phyloP scores from a whole-genome alignment of 2,113 vertebrate species.

The Microtus montanus region DNA sequence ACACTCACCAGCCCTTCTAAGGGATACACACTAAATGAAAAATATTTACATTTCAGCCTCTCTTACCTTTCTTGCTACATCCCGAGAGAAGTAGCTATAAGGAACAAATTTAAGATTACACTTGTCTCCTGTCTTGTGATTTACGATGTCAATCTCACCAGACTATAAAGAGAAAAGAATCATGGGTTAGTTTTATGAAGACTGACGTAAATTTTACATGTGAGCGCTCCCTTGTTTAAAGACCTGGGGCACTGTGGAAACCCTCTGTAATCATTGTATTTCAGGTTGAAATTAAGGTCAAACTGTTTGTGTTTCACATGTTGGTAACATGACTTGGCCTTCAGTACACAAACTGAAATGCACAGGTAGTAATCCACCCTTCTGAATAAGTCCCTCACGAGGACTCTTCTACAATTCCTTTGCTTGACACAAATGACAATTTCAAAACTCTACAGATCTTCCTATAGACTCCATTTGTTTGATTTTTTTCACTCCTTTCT shows the following conservation, averaged over 20 bases:
- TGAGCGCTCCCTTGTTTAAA: not conserved
- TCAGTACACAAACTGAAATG: not conserved
- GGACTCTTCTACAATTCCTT: not conserved
- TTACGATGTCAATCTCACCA: slow-evolving; percentile 96
- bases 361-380: not conserved
- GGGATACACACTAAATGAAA: not conserved
- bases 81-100: slow-evolving; percentile 98
- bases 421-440: not conserved
- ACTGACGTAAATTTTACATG: not conserved
- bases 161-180: slow-evolving; percentile 85
- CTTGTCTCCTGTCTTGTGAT: slow-evolving; percentile 95
- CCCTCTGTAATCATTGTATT: not conserved
- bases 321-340: not conserved
- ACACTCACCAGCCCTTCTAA: not conserved
- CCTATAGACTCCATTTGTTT: not conserved
- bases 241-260: not conserved
- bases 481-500: not conserved
- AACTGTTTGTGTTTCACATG: not conserved
- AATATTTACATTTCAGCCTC: not conserved
- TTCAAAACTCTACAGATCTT: not conserved
- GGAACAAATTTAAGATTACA: slow-evolving; percentile 98
- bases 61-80: slow-evolving; percentile 95
- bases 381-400: not conserved
- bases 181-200: not conserved
- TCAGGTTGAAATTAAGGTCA: not conserved